phyloP scores from a whole-genome alignment of 2,113 vertebrate species.

The Pithys albifrons region DNA sequence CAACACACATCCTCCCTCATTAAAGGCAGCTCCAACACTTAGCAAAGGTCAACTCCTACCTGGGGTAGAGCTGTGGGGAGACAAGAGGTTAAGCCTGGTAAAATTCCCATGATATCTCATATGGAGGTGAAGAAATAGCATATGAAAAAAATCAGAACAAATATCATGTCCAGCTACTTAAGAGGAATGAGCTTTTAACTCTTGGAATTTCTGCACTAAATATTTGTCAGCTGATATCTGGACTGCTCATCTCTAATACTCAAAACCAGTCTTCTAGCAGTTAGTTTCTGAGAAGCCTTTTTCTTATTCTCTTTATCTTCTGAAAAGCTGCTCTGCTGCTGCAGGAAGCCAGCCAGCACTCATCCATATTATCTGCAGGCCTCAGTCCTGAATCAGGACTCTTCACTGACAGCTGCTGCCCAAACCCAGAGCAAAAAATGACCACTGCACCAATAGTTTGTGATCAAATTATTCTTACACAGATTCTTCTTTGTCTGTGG shows the following conservation, averaged over 20 bases:
- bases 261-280: conserved; percentile 1
- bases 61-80: conserved; percentile 38
- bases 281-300: not conserved
- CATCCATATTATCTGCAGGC: not conserved
- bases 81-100: conserved; percentile 49
- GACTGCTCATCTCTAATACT: not conserved
- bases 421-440: not conserved
- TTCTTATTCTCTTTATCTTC: not conserved
- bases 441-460: not conserved
- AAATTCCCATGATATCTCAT: conserved; percentile 27
- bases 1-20: conserved; percentile 46
- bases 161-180: not conserved
- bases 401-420: not conserved
- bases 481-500: not conserved
- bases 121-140: not conserved
- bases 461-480: not conserved
- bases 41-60: conserved; percentile 54
- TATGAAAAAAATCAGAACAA: conserved; percentile 6
- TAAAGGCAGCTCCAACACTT: conserved; percentile 26
- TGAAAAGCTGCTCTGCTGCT: not conserved
- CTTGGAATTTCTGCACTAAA: not conserved
- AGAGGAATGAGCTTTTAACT: conserved; percentile 44
- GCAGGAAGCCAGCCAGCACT: not conserved
- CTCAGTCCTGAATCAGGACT: not conserved
- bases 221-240: conserved; percentile 29